These are phyloP conservation scores for Euspilapteryx auroguttella DNA, from an alignment of 2,888 invertebrate species.

Conservation along the genomic window DNA sequence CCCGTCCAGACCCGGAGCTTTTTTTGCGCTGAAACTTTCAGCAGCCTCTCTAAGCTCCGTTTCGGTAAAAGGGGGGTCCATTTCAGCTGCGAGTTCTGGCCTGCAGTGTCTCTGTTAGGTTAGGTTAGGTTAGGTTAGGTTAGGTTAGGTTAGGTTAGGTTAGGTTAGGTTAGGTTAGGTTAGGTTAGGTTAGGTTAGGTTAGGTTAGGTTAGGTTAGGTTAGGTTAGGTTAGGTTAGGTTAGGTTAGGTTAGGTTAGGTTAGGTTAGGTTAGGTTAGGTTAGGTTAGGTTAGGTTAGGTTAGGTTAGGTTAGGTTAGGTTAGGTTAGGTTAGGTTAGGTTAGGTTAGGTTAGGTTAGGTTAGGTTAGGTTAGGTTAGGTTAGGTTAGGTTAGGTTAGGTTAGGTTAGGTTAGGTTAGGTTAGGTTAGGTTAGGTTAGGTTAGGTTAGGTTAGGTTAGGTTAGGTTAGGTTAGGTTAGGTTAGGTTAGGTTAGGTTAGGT, in stretches of 20 bases:
- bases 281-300: conserved; percentile 1
- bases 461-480: conserved; percentile 1
- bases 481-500: conserved; percentile 1
- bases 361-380: conserved; percentile 1
- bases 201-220: conserved; percentile 4
- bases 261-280: conserved; percentile 1
- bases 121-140: conserved; percentile 2
- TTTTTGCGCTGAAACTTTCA: too few relatives aligned
- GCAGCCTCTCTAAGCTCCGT: too few relatives aligned
- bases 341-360: conserved; percentile 1
- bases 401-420: conserved; percentile 1
- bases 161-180: conserved; percentile 2
- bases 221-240: conserved; percentile 5
- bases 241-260: conserved; percentile 2
- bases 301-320: conserved; percentile 1
- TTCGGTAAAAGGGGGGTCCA: too few relatives aligned
- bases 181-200: conserved; percentile 1
- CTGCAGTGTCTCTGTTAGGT: background rate
- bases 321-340: conserved; percentile 1
- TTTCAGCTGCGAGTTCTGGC: too few relatives aligned
- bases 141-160: conserved; percentile 2
- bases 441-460: conserved; percentile 1
- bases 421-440: conserved; percentile 1
- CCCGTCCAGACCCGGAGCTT: too few relatives aligned
- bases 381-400: conserved; percentile 1